Evolutionary conservation across 2,797 vertebrate species (phyloP), one percentile per base, ranked within the genome.

Genomic region (Cossypha polioptera): DNA sequence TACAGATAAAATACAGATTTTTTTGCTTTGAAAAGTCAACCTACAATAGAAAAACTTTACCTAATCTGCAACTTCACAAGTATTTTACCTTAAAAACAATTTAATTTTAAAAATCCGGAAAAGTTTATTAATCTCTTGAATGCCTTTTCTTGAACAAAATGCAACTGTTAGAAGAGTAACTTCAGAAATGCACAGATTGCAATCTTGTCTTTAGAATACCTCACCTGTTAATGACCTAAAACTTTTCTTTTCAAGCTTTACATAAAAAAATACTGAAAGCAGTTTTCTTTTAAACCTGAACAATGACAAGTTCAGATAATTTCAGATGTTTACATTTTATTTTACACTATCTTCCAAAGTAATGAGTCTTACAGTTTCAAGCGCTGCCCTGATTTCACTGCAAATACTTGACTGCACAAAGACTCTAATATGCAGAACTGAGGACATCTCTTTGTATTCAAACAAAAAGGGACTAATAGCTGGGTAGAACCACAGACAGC

Each of bases 381-480:
- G 15, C 13, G 35, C 10, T 86, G 50, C 62, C 54, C 53, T 90
- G 35, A 93, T 92, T 88, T 86, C 73, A 66, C 31, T 62, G 47
- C 50, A 81, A 78, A 84, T 40, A 68, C 25, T 68, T 21, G 17
- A 84, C 54, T 58, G 69, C 35, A 69, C 38, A 90, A 73, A 35
- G 24, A 65, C 54, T 68, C 7, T 12, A 83, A 53, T 13, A 88
- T 0, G 11, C 35, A 86, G n/a, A 33, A 33, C 38, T 81, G 40
- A 71, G 50, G 50, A 42, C 33, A 88, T 48, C 66, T 72, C 69
- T 83, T 65, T 21, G 40, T 68, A 58, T 25, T 66, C 54, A 87
- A 61, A 81, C 21, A 88, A 75, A 94, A 88, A 68, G 25, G 25
- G 83, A 80, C 29, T 54, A 86, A 67, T 9, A 63, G 58, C 26